Evolutionary conservation across 2,888 invertebrate species (phyloP), one percentile per base, ranked within the genome.

Genomic region (Hipparchia semele): DNA sequence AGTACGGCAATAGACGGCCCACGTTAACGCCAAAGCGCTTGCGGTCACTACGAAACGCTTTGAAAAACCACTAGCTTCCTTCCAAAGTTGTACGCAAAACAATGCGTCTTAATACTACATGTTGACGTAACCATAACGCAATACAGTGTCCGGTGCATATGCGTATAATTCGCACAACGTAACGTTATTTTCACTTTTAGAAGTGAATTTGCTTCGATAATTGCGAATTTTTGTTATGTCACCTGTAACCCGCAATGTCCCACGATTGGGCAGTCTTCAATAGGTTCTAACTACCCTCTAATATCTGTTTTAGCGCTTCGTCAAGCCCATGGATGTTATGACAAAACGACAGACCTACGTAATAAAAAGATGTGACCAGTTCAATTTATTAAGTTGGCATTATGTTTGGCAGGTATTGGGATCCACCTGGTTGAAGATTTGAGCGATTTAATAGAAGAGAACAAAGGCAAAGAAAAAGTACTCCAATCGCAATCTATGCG

Each of bases 1-100:
- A 81, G 82, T 81, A 83, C 81, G 79, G 81, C 75, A 70, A 70
- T 73, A 77, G 77, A 73, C 78, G 79, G 77, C 46, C 69, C 65
- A 75, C 73, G 74, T 74, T 71, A 58, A 65, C 73, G 76, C 72
- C 76, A 72, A 74, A 62, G 33, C 46, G 56, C 49, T 51, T 46
- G 12, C 62, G 64, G 58, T 61, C 59, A 62, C 39, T 61, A 64
- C 70, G 59, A 59, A 46, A 49, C 58, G 58, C 58, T 68, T 68
- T 46, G 45, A 58, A 45, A 39, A 46, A 56, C 45, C n/a, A 56
- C 39, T 13, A 45, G 13, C 56, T 56, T 10, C 45, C 67, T 67
- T 33, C 23, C 33, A 53, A 33, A 51, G 65, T 33, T 53, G 13
- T 58, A 65, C 65, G 53, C 51, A 10, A 64, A 23, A 23, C 9